Evolutionary conservation across 2,113 vertebrate species (phyloP).

Genomic region (Ptyas mucosa): DNA sequence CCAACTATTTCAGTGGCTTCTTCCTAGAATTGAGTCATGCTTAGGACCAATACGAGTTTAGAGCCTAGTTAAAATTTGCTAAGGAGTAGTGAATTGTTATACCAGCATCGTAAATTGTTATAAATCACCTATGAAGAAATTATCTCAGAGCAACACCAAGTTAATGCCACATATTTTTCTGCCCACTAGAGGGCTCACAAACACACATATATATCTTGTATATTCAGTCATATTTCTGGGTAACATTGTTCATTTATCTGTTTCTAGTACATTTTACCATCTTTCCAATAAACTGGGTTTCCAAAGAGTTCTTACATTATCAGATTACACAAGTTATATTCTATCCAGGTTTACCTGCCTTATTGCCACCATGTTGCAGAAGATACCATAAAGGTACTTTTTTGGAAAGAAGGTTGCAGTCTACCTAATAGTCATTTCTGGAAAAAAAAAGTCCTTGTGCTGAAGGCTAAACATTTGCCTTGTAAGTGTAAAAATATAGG

Average conservation of each 20-base stretch:
- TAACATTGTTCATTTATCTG: background rate
- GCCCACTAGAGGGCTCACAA: background rate
- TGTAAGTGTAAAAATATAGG: background rate
- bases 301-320: background rate
- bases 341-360: background rate
- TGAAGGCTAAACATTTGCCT: background rate
- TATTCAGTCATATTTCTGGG: background rate
- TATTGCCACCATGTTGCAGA: background rate
- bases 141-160: background rate
- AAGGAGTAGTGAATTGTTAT: background rate
- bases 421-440: too few relatives aligned
- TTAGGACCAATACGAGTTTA: background rate
- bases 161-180: background rate
- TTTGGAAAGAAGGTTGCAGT: background rate
- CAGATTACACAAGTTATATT: background rate
- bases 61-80: background rate
- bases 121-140: background rate
- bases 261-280: background rate
- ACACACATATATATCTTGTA: background rate
- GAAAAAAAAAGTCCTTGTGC: background rate
- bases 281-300: background rate
- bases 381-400: background rate
- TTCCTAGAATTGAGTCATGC: background rate
- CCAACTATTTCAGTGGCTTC: background rate
- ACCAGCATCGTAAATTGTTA: background rate